phyloP scores from a whole-genome alignment of 1,140 invertebrate species.

The Proctacanthus coquilletti region DNA sequence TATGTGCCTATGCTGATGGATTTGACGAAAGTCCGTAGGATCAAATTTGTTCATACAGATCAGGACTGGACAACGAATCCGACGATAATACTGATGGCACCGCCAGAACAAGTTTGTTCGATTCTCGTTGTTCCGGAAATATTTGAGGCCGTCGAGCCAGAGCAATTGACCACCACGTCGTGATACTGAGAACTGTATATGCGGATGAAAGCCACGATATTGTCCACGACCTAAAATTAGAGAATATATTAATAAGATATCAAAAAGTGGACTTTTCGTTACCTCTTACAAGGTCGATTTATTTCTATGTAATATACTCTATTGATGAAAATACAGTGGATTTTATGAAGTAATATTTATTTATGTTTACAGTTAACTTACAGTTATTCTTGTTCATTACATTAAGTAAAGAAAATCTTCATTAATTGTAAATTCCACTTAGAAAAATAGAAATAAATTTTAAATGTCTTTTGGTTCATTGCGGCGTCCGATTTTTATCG shows the following conservation, averaged over 20 bases:
- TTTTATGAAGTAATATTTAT: too few relatives aligned
- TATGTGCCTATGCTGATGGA: slow-evolving; percentile 24
- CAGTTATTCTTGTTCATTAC: too few relatives aligned
- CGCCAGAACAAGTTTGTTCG: slow-evolving; percentile 27
- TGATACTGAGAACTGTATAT: slow-evolving; percentile 23
- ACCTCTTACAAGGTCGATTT: too few relatives aligned
- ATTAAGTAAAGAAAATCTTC: too few relatives aligned
- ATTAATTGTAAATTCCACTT: too few relatives aligned
- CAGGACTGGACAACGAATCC: slow-evolving; percentile 22
- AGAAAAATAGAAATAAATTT: too few relatives aligned
- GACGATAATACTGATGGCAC: slow-evolving; percentile 28
- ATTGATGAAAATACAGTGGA: too few relatives aligned
- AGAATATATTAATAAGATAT: slow-evolving; percentile 8
- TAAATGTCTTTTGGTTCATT: too few relatives aligned
- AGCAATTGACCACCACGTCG: slow-evolving; percentile 24
- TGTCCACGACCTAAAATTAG: slow-evolving; percentile 14
- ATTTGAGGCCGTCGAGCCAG: slow-evolving; percentile 25
- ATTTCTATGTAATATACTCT: too few relatives aligned
- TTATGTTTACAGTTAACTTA: too few relatives aligned
- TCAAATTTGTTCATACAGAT: slow-evolving; percentile 27
- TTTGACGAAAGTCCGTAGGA: slow-evolving; percentile 21
- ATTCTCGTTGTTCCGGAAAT: slow-evolving; percentile 26
- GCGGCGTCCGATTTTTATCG: too few relatives aligned
- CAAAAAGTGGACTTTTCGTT: too few relatives aligned
- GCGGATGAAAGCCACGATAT: slow-evolving; percentile 16